phyloP scores from a whole-genome alignment of 2,888 invertebrate species.

The Hetaerina titia region DNA sequence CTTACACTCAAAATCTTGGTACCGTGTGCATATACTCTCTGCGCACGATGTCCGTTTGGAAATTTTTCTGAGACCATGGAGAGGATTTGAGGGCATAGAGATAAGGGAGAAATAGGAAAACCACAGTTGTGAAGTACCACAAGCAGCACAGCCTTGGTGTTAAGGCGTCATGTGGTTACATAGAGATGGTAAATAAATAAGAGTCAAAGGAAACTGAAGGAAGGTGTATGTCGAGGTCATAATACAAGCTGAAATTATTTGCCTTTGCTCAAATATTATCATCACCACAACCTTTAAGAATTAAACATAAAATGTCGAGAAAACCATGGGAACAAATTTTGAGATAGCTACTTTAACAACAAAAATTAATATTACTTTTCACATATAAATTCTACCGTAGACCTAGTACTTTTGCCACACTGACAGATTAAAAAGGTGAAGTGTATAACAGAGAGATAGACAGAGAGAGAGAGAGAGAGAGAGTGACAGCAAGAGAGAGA shows the following conservation, averaged over 20 bases:
- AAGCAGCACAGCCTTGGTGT: background rate
- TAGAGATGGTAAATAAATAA: background rate
- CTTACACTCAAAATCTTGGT: slow-evolving; percentile 21
- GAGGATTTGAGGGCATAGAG: background rate
- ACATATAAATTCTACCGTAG: background rate
- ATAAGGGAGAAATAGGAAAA: background rate
- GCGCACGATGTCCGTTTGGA: background rate
- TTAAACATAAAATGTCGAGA: background rate
- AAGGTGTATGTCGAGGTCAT: background rate
- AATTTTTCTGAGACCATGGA: background rate
- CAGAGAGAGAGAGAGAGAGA: slow-evolving; percentile 32
- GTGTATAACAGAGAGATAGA: slow-evolving; percentile 17
- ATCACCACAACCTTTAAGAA: background rate
- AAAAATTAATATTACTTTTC: background rate
- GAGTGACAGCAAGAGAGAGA: background rate
- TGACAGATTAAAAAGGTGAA: background rate
- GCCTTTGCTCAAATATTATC: background rate
- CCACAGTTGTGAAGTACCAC: background rate
- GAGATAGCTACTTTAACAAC: background rate
- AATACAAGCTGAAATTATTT: background rate
- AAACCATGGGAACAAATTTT: background rate
- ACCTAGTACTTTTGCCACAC: background rate
- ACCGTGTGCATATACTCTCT: background rate
- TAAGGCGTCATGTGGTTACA: background rate
- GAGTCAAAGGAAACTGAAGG: background rate